Evolutionary conservation across 2,113 vertebrate species (phyloP), one percentile per base, ranked within the genome.

Genomic region (Callorhinus ursinus): DNA sequence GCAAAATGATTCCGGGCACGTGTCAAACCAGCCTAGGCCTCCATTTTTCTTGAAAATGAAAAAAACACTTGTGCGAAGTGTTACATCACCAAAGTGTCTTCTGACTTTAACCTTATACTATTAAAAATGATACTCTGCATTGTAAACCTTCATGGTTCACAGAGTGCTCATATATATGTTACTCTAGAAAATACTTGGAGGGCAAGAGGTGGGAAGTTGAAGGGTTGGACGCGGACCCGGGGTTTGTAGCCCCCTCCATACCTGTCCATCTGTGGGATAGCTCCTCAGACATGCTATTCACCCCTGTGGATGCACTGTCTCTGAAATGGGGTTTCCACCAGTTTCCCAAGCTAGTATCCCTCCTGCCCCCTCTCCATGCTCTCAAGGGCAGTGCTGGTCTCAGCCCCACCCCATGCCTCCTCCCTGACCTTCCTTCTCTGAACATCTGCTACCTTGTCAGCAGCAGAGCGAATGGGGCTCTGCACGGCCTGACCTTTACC

Each of bases 341-440:
- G 14, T 53, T 81, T 76, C 18, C 81, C 36, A 90, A 87, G 28
- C 31, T 42, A 69, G 49, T 8, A 6, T 4, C 26, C 21, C 5
- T 94, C 57, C 16, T 26, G 15, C 2, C 8, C 59, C n/a, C 12
- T 33, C 15, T 19, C 39, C 16, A n/a, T n/a, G 57, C 18, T 49
- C 28, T n/a, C 2, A 31, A 33, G 8, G 57, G 10, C 22, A 61
- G 19, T 33, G 51, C 0, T 5, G 22, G 2, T 72, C 65, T 85
- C 19, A 18, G 36, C 0, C 7, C 26, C 15, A 26, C 7, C 12
- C 22, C 9, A 1, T 36, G 24, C 0, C 26, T 18, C 69, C 7
- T 21, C 26, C 72, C 72, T 57, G 18, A 5, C 2, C 7, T 59
- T 90, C 24, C 33, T 80, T 57, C 72, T 88, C 36, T 76, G 79